Conservation (phyloP, 2,888 invertebrate species). For the Eupithecia exiguata region DNA sequence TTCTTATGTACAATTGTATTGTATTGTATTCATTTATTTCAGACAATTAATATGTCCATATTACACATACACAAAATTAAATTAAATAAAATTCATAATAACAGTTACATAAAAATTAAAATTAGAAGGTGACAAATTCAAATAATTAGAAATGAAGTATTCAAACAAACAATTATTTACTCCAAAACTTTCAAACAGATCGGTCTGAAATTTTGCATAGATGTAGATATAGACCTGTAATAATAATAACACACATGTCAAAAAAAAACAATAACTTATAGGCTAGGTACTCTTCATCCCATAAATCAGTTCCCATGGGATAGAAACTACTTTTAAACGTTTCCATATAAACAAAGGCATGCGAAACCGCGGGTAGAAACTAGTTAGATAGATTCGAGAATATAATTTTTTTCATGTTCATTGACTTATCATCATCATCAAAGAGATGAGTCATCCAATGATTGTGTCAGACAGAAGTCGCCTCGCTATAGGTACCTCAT, state of each 20-base stretch:
- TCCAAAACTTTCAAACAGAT: neutral
- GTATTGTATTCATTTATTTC: too few species aligned
- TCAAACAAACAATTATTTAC: too few species aligned
- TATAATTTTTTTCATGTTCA: neutral
- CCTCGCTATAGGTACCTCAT: neutral
- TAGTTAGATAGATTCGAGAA: neutral
- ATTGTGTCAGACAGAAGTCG: neutral
- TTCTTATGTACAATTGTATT: too few species aligned
- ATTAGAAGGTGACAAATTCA: too few species aligned
- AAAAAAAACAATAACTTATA: too few species aligned
- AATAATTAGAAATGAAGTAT: too few species aligned
- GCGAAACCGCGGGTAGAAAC: neutral
- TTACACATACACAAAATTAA: too few species aligned
- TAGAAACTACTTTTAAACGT: neutral
- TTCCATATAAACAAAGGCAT: neutral
- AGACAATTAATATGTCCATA: too few species aligned
- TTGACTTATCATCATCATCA: neutral
- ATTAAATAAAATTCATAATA: too few species aligned
- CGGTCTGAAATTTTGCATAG: neutral
- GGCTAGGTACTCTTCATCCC: too few species aligned
- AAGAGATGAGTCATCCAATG: neutral
- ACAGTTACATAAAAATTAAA: too few species aligned
- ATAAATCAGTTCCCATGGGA: neutral
- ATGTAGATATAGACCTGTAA: neutral
- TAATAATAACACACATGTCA: too few species aligned